phyloP scores from a whole-genome alignment of 2,113 vertebrate genomes.

The Manacus vitellinus region DNA sequence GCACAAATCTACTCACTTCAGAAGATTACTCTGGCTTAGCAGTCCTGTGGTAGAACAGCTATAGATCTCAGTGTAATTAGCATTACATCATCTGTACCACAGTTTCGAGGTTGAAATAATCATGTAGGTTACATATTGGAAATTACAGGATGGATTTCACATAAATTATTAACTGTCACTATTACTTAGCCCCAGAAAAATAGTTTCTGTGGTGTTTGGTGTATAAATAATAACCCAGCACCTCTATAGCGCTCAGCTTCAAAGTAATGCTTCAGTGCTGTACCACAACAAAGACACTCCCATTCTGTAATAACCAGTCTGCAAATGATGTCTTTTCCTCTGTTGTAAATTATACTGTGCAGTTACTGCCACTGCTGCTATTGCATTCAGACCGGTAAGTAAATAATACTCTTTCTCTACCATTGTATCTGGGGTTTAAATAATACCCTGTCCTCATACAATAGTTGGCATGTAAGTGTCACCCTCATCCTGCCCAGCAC shows the following conservation, averaged over 20 bases:
- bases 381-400: background rate
- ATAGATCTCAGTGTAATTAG: slow-evolving; percentile 10
- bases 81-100: slow-evolving; percentile 41
- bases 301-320: slow-evolving; percentile 30
- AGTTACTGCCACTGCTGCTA: slow-evolving; percentile 10
- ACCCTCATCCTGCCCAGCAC: background rate
- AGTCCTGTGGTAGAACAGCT: background rate
- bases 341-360: slow-evolving; percentile 41
- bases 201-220: slow-evolving; percentile 33
- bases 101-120: slow-evolving; percentile 32
- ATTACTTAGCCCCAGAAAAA: slow-evolving; percentile 31
- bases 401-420: slow-evolving; percentile 35
- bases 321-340: slow-evolving; percentile 48
- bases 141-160: slow-evolving; percentile 46
- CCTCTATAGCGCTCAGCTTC: background rate
- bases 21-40: background rate
- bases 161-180: slow-evolving; percentile 30
- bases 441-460: slow-evolving; percentile 28
- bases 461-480: slow-evolving; percentile 22
- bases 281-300: slow-evolving; percentile 9
- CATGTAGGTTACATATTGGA: slow-evolving; percentile 12
- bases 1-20: background rate
- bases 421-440: slow-evolving; percentile 51
- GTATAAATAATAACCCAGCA: slow-evolving; percentile 40
- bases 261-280: slow-evolving; percentile 6